Conservation (phyloP, 2,888 invertebrate genomes). For the Apamea anceps region DNA sequence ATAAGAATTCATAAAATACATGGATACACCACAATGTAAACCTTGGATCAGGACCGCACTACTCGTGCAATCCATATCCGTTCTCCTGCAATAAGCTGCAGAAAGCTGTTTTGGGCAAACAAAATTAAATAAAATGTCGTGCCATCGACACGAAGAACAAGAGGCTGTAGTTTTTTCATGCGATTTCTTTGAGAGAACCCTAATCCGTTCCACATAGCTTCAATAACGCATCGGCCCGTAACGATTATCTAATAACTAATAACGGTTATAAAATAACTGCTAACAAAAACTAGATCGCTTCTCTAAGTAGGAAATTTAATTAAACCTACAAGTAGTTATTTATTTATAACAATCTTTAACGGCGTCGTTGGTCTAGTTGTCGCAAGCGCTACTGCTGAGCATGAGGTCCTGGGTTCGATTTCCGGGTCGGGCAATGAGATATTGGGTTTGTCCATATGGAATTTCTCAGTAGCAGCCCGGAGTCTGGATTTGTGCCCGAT, state of each 20-base stretch:
- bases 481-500: not conserved
- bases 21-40: too few species aligned
- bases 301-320: conserved; percentile 31
- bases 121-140: too few species aligned
- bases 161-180: too few species aligned
- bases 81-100: too few species aligned
- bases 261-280: conserved; percentile 61
- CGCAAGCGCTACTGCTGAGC: not conserved
- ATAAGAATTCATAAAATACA: too few species aligned
- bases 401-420: not conserved
- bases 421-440: too few species aligned
- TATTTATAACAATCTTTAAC: not conserved
- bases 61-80: too few species aligned
- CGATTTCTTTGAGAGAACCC: conserved; percentile 5
- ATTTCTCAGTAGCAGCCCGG: not conserved
- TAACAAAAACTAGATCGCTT: conserved; percentile 32
- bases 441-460: too few species aligned
- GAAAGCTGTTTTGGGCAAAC: too few species aligned
- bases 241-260: conserved; percentile 64
- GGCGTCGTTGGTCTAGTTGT: not conserved
- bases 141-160: too few species aligned
- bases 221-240: conserved; percentile 60
- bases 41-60: too few species aligned
- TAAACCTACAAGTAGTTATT: conserved; percentile 15
- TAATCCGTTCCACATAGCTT: conserved; percentile 46